A percentile compares a stretch with the other conserved stretches of the same genome.
phyloP scores from a whole-genome alignment of 2,888 invertebrate genomes.

The Pteria penguin region DNA sequence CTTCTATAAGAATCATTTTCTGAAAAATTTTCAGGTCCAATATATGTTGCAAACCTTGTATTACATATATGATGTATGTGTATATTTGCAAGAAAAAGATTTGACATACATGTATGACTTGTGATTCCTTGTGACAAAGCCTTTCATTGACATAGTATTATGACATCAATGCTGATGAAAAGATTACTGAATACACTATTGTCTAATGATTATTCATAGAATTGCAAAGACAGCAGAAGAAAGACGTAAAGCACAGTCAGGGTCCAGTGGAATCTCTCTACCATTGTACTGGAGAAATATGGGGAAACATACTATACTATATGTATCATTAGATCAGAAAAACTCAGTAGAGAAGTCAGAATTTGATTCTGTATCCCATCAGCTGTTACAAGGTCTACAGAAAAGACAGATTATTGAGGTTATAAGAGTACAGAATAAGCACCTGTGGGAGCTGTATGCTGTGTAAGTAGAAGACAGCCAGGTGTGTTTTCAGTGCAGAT shows the following conservation, averaged over 20 bases:
- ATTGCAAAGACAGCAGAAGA: conserved; percentile 4
- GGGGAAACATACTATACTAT: background rate
- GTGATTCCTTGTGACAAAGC: no score
- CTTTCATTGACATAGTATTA: no score
- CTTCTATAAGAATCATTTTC: no score
- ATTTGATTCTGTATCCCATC: background rate
- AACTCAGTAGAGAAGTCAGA: conserved; percentile 4
- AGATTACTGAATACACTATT: no score
- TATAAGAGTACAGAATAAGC: conserved; percentile 15
- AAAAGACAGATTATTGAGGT: conserved; percentile 10
- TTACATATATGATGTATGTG: no score
- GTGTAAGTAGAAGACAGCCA: no score
- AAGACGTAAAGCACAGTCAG: background rate
- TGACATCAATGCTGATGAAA: no score
- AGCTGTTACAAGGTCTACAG: background rate
- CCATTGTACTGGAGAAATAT: conserved; percentile 15
- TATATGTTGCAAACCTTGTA: no score
- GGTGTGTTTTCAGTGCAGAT: no score
- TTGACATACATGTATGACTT: no score
- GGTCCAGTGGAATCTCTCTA: background rate
- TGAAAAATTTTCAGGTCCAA: no score
- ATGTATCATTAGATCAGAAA: background rate
- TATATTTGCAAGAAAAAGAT: no score
- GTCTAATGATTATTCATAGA: background rate
- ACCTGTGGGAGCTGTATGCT: conserved; percentile 15